phyloP scores from a whole-genome alignment of 2,113 vertebrate species.

The Cettia cetti region DNA sequence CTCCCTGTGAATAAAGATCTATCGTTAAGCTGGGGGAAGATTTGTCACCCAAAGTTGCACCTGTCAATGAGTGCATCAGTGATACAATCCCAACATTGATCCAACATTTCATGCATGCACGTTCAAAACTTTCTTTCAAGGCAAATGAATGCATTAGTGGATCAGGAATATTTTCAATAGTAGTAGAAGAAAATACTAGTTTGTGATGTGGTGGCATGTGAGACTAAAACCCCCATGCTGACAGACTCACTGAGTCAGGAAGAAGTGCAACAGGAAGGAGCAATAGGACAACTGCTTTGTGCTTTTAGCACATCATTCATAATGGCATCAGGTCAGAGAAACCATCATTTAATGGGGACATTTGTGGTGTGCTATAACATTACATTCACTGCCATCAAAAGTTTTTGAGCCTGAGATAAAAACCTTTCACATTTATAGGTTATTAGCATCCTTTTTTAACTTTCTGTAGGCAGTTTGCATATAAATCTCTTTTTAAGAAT shows the following conservation, averaged over 20 bases:
- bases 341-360: neutral
- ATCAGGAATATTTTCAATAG: neutral
- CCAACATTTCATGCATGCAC: neutral
- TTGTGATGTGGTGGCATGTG: neutral
- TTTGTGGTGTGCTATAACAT: neutral
- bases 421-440: neutral
- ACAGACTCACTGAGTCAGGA: neutral
- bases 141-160: neutral
- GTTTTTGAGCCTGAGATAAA: slow-evolving; percentile 5
- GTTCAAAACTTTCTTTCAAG: neutral
- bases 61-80: neutral
- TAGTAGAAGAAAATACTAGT: neutral
- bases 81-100: neutral
- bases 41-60: neutral
- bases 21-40: neutral
- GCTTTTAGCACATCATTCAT: neutral
- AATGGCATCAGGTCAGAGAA: neutral
- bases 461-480: slow-evolving; percentile 42
- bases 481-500: slow-evolving; percentile 40
- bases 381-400: neutral
- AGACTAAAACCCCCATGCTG: neutral
- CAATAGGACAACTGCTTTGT: neutral
- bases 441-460: slow-evolving; percentile 6
- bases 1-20: neutral
- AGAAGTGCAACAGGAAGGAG: neutral